These are phyloP conservation scores for Sweltsa coloradensis DNA, from an alignment of 1,140 invertebrate species.

Conservation along the genomic window DNA sequence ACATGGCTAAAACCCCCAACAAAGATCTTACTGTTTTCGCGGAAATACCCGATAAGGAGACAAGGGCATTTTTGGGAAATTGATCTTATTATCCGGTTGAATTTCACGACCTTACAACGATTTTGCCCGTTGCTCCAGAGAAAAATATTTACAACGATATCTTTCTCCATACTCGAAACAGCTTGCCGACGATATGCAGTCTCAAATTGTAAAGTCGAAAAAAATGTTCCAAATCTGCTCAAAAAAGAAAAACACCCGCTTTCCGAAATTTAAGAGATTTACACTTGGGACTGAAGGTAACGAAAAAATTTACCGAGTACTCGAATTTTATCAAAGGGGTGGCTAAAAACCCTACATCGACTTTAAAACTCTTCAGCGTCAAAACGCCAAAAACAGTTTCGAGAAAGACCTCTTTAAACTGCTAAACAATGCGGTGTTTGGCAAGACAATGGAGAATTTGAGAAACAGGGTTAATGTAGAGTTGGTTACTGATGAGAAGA, in stretches of 20 bases:
- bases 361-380: constrained; percentile 22
- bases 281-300: constrained; percentile 21
- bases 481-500: constrained; percentile 23
- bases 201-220: too few relatives aligned
- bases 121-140: constrained; percentile 29
- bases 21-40: neutral
- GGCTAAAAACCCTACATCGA: constrained; percentile 27
- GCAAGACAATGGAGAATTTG: constrained; percentile 36
- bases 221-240: constrained; percentile 15
- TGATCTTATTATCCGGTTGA: constrained; percentile 25
- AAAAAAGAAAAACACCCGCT: constrained; percentile 21
- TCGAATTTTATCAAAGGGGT: constrained; percentile 24
- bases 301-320: constrained; percentile 26
- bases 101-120: constrained; percentile 24
- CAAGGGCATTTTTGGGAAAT: constrained; percentile 13
- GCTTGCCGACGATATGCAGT: too few relatives aligned
- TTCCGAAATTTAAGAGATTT: constrained; percentile 20
- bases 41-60: constrained; percentile 7
- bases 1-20: constrained; percentile 13
- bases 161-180: too few relatives aligned
- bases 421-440: constrained; percentile 34
- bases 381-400: constrained; percentile 28
- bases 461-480: constrained; percentile 30
- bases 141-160: constrained; percentile 14
- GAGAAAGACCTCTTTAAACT: constrained; percentile 39